These are phyloP conservation scores for Cataglyphis hispanica DNA, from an alignment of 1,140 invertebrate genomes.

Conservation along the genomic window DNA sequence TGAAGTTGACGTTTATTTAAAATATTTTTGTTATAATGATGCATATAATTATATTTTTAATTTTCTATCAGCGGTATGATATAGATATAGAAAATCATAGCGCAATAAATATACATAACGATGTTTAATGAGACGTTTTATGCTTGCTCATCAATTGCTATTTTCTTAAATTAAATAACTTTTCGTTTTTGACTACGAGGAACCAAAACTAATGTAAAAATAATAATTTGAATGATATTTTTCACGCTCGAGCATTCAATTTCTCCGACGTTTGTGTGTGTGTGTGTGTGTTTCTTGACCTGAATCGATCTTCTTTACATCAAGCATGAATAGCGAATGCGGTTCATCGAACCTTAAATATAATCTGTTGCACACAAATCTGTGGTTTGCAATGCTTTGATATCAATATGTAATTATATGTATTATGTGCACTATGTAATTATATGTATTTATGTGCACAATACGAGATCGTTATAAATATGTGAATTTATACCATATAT, in stretches of 20 bases:
- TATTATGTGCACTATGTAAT: not conserved
- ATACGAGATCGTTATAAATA: not conserved
- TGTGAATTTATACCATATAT: not conserved
- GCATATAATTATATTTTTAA: not conserved
- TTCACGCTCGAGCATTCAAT: not conserved
- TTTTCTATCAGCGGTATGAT: not conserved
- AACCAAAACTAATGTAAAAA: not conserved
- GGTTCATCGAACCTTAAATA: conserved; percentile 54
- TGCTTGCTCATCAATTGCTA: not conserved
- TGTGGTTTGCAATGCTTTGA: conserved; percentile 35
- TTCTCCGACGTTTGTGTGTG: not conserved
- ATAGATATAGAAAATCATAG: not conserved
- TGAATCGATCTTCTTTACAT: conserved; percentile 1
- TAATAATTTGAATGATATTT: not conserved
- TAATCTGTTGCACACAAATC: conserved; percentile 40
- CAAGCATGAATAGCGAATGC: conserved; percentile 1
- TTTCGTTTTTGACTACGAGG: not conserved
- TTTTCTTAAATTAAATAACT: not conserved
- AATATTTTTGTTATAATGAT: not conserved
- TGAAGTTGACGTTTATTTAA: not conserved
- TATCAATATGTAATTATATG: not conserved
- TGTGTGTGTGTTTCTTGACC: not conserved
- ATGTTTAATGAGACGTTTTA: not conserved
- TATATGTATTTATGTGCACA: not conserved
- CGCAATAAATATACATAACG: not conserved